Evolutionary conservation across 2,888 invertebrate genomes (phyloP), one percentile per base, ranked within the genome.

Genomic region (Oscheius myriophilus): DNA sequence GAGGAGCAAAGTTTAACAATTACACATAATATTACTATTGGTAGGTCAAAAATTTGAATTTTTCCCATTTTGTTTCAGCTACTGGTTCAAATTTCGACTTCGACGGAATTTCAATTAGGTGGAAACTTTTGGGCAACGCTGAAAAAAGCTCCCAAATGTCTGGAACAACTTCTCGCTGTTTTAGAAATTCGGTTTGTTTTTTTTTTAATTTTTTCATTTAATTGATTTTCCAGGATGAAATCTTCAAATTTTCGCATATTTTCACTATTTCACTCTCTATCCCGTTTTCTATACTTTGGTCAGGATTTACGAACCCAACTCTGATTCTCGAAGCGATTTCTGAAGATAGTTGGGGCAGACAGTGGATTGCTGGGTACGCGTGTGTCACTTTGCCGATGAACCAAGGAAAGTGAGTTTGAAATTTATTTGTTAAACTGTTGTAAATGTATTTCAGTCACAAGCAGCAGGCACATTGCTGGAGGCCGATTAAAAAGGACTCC

Each of bases 401-500:
- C 18, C 14, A 14, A 9, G 54, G 54, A 49, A 53, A 2, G 68
- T 62, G 12, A 0, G 59, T 25, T 16, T 1, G 12, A 33, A 26
- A 14, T 33, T n/a, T n/a, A 21, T 33, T 1, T 33, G 11, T 51
- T n/a, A 11, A 46, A 23, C 49, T 45, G n/a, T n/a, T n/a, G n/a
- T n/a, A n/a, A n/a, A n/a, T n/a, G n/a, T n/a, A 11, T 42, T 53
- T 14, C 54, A 68, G 68, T 11, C 57, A 71, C 14, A 39, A 58
- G 39, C 12, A 65, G 0, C n/a, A 6, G 11, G 64, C 68, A 12
- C 43, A 57, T 11, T 75, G 69, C 33, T 79, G 76, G 71, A 59
- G 74, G 14, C 72, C 71, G 11, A 41, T 65, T 4, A 63, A 58
- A 46, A 42, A 67, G 1, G 26, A 63, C 25, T 45, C 63, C 14